A percentile compares a stretch with the other conserved stretches of the same genome.
phyloP scores from a whole-genome alignment of 53 echinoderm and acorn worm species.

The Echinarachnius parma region DNA sequence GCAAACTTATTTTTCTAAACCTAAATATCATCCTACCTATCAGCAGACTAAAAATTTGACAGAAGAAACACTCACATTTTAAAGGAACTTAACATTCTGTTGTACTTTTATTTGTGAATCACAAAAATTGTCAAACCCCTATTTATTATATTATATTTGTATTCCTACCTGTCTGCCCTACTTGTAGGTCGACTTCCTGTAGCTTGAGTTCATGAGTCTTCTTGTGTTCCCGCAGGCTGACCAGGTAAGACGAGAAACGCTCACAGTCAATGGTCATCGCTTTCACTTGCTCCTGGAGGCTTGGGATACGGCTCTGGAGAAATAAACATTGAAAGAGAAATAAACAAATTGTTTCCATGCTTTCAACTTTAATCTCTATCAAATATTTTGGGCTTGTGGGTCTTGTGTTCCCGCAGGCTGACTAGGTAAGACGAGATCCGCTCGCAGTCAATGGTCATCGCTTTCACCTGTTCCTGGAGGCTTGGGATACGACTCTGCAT shows the following conservation, averaged over 20 bases:
- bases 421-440: conserved; percentile 48
- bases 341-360: too few relatives aligned
- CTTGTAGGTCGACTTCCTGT: conserved; percentile 67
- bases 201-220: conserved; percentile 61
- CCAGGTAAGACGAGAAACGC: conserved; percentile 45
- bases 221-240: conserved; percentile 65
- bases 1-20: too few relatives aligned
- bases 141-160: too few relatives aligned
- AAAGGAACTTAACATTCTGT: too few relatives aligned
- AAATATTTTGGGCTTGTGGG: too few relatives aligned
- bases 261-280: conserved; percentile 67
- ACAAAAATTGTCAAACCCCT: too few relatives aligned
- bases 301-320: conserved; percentile 64
- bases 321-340: too few relatives aligned
- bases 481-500: conserved; percentile 63
- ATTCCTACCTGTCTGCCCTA: conserved; percentile 76
- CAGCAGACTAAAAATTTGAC: too few relatives aligned
- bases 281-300: conserved; percentile 61
- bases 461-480: conserved; percentile 61
- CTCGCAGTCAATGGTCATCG: conserved; percentile 66
- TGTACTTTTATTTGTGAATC: too few relatives aligned
- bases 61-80: too few relatives aligned
- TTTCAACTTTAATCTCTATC: too few relatives aligned
- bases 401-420: conserved; percentile 65
- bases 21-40: too few relatives aligned